A percentile compares a stretch with the other conserved stretches of the same genome.
phyloP scores from a whole-genome alignment of 2,797 vertebrate species.

The Takifugu rubripes region DNA sequence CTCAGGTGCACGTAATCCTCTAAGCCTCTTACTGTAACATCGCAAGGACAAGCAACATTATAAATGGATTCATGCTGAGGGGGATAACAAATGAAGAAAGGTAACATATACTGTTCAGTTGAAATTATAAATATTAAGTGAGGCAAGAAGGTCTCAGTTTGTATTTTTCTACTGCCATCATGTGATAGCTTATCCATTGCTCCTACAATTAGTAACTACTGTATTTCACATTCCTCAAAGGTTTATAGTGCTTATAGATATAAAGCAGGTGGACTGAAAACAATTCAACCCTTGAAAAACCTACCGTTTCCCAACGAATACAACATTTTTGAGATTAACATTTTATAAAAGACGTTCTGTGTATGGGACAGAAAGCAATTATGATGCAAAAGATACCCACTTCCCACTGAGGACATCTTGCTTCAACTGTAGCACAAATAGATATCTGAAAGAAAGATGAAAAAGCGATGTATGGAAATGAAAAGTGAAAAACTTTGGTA shows the following conservation, averaged over 20 bases:
- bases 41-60: constrained; percentile 3
- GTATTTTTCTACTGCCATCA: too few species aligned
- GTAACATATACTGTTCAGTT: background rate
- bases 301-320: too few species aligned
- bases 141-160: background rate
- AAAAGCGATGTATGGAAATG: background rate
- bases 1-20: constrained; percentile 9
- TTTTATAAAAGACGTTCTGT: too few species aligned
- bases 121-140: background rate
- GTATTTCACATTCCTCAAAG: too few species aligned
- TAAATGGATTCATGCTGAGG: constrained; percentile 2
- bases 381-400: constrained; percentile 73
- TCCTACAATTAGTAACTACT: too few species aligned
- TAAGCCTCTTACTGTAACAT: constrained; percentile 8
- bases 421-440: constrained; percentile 96
- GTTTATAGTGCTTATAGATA: too few species aligned
- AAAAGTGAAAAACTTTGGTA: background rate
- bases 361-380: too few species aligned
- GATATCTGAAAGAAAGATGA: constrained; percentile 79
- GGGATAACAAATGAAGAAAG: background rate
- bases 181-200: too few species aligned
- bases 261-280: too few species aligned
- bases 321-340: too few species aligned
- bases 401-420: constrained; percentile 97
- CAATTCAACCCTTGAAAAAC: too few species aligned